A percentile compares a stretch with the other conserved stretches of the same genome.
Conservation (phyloP, 2,888 invertebrate genomes). For the Atethmia centrago region DNA sequence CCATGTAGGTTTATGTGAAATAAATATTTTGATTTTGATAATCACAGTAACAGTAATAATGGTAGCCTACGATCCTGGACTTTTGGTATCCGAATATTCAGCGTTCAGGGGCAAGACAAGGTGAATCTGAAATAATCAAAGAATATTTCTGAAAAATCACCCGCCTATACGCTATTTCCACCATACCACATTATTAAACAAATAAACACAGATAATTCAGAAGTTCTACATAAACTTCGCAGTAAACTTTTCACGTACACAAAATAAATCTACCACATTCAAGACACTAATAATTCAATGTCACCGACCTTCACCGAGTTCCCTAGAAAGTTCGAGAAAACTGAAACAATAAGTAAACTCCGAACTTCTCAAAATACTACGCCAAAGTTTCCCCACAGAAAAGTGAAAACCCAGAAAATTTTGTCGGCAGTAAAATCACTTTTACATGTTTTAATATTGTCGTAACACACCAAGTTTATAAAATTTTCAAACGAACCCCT, state of each 20-base stretch:
- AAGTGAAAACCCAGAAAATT: constrained; percentile 30
- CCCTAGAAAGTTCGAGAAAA: background rate
- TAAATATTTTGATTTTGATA: too few relatives aligned
- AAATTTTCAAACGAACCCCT: constrained; percentile 31
- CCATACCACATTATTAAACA: too few relatives aligned
- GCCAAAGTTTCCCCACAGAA: constrained; percentile 2
- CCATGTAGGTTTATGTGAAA: too few relatives aligned
- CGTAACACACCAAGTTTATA: constrained; percentile 40
- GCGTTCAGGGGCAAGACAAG: too few relatives aligned
- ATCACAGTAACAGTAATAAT: background rate
- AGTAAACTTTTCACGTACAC: too few relatives aligned
- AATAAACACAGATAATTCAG: background rate
- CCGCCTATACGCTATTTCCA: background rate
- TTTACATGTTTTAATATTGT: constrained; percentile 47
- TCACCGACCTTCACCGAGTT: constrained; percentile 7
- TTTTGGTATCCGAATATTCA: background rate
- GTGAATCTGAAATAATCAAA: too few relatives aligned
- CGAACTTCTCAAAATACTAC: constrained; percentile 11
- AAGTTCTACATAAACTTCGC: background rate
- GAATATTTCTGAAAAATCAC: too few relatives aligned
- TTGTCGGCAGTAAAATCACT: constrained; percentile 26
- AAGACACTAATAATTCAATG: constrained; percentile 16
- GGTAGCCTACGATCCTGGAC: background rate
- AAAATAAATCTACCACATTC: background rate
- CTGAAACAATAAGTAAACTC: constrained; percentile 15